Evolutionary conservation across 1,140 invertebrate genomes (phyloP).

Genomic region (Parapsyche elsis): DNA sequence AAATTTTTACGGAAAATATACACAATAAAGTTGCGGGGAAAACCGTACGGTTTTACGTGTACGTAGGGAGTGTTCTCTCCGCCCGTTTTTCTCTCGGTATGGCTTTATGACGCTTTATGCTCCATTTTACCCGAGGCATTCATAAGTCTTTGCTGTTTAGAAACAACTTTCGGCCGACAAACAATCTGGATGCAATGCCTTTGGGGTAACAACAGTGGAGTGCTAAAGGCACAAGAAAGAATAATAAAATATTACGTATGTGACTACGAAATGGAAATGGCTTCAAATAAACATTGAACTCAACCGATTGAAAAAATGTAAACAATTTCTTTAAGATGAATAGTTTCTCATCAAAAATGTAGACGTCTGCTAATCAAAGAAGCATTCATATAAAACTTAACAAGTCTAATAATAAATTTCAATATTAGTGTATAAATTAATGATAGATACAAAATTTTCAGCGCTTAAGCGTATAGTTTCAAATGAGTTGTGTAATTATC

Average conservation of each 20-base stretch:
- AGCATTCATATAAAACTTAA: no score
- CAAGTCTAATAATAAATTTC: no score
- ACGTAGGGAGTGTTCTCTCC: background rate
- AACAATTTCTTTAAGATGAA: no score
- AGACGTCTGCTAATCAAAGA: no score
- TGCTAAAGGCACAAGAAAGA: background rate
- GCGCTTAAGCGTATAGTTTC: no score
- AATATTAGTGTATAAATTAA: no score
- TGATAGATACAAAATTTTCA: no score
- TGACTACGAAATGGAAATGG: background rate
- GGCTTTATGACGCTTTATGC: constrained; percentile 46
- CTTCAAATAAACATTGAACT: no score
- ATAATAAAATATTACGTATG: background rate
- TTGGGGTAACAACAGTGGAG: background rate
- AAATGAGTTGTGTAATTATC: constrained; percentile 10
- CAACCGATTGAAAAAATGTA: no score
- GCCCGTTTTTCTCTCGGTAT: constrained; percentile 25
- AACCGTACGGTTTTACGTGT: constrained; percentile 7
- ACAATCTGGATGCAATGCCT: constrained; percentile 48
- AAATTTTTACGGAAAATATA: constrained; percentile 13
- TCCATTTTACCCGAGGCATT: constrained; percentile 52
- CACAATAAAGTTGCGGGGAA: constrained; percentile 19
- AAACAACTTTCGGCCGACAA: constrained; percentile 36
- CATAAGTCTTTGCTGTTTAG: constrained; percentile 45
- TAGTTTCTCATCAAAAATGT: no score